Conservation (phyloP, 1,140 invertebrate genomes). For the Lepeophtheirus salmonis region DNA sequence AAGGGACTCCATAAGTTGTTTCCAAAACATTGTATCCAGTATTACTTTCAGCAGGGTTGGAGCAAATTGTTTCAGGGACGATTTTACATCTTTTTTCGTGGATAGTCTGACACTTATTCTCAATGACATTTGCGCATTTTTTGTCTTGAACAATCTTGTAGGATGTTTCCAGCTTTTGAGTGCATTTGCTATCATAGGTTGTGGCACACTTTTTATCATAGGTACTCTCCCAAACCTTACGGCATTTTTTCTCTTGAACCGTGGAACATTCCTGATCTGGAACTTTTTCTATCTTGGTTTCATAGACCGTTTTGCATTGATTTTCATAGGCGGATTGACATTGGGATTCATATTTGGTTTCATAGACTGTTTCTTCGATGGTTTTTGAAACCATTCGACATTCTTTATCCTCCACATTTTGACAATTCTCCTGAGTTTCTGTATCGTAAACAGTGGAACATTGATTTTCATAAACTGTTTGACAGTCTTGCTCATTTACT, state of each 20-base stretch:
- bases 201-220: background rate
- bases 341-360: background rate
- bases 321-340: conserved; percentile 1
- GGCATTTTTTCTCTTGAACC: conserved; percentile 7
- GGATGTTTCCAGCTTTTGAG: background rate
- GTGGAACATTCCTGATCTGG: conserved; percentile 9
- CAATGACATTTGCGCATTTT: conserved; percentile 4
- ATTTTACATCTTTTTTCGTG: conserved; percentile 1
- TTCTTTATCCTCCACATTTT: conserved; percentile 2
- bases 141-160: background rate
- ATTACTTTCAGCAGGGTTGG: background rate
- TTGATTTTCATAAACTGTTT: conserved; percentile 1
- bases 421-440: conserved; percentile 6
- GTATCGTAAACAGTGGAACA: background rate
- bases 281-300: background rate
- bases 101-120: background rate
- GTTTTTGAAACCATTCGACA: background rate
- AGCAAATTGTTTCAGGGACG: conserved; percentile 1
- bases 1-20: background rate
- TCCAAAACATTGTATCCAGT: background rate
- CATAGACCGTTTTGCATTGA: conserved; percentile 2
- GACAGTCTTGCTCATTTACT: background rate
- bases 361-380: background rate
- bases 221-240: background rate
- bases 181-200: background rate